Evolutionary conservation across 1,140 invertebrate species (phyloP), one percentile per base, ranked within the genome.

Genomic region (Dendroctonus valens): DNA sequence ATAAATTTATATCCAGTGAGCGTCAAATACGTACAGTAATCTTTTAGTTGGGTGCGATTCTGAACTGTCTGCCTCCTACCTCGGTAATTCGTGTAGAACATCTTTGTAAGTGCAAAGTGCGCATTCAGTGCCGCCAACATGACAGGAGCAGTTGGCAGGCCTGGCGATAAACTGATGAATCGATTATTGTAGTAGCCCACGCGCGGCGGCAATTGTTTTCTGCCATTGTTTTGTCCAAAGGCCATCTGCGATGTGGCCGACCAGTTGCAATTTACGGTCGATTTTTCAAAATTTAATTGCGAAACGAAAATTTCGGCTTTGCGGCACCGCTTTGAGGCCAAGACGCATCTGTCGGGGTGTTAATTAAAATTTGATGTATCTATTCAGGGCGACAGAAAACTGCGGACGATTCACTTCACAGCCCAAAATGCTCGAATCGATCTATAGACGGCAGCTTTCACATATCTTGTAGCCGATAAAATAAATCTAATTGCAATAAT

Each of bases 261-360:
- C 41, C 48, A 40, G 37, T 15, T 15, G 11, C 41, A 51, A 66
- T 66, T 66, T 66, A 66, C 53, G 55, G 50, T n/a, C 53, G 49
- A 66, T 52, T 66, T 66, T 59, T 66, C 55, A 41, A 48, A 66
- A 59, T 66, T 66, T 66, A 66, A 66, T 66, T 66, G 64, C 62
- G 11, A 66, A 54, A 58, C 8, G 41, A 41, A 44, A 41, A 15
- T 44, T 63, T 55, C 51, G 52, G 58, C 44, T 41, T 39, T 9
- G 51, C 51, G 51, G 52, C 50, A n/a, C 44, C 42, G 44, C 41
- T 49, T 38, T 46, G 26, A 26, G 15, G 44, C 58, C 5, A 39
- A 59, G 3, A 39, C 44, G 48, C 58, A 59, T 59, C 42, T 59
- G 58, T 49, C 44, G 11, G n/a, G 58, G 9, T n/a, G 58, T 59